These are phyloP conservation scores for Champsocephalus esox DNA, from an alignment of 2,797 vertebrate genomes.

Conservation along the genomic window DNA sequence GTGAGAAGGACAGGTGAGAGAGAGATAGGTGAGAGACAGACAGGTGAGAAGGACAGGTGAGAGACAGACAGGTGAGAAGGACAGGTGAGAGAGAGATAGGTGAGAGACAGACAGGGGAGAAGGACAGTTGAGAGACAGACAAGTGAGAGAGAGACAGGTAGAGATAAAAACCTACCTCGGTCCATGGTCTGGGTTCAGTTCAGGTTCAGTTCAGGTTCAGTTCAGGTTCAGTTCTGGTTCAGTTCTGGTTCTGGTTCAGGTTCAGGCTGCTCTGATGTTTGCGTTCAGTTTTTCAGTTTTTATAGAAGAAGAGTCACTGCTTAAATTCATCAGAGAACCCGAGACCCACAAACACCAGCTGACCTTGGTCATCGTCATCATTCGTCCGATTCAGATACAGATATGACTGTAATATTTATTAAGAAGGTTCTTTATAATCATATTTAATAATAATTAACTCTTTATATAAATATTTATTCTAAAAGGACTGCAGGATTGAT, in stretches of 20 bases:
- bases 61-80: background rate
- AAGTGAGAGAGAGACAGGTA: too few relatives aligned
- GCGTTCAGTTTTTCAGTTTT: slow-evolving; percentile 45
- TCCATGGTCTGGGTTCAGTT: slow-evolving; percentile 45
- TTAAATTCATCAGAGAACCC: slow-evolving; percentile 70
- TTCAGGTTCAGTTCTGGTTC: too few relatives aligned
- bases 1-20: too few relatives aligned
- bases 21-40: too few relatives aligned
- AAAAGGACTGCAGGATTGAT: too few relatives aligned
- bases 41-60: too few relatives aligned
- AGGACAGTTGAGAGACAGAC: background rate
- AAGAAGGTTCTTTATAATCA: too few relatives aligned
- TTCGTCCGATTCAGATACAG: background rate
- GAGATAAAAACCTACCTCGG: slow-evolving; percentile 42
- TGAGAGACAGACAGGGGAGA: slow-evolving; percentile 9
- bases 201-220: too few relatives aligned
- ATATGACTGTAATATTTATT: slow-evolving; percentile 16
- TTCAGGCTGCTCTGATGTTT: slow-evolving; percentile 14
- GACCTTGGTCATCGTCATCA: slow-evolving; percentile 12
- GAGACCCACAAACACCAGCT: slow-evolving; percentile 49
- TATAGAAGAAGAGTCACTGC: slow-evolving; percentile 60
- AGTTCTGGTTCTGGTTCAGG: background rate
- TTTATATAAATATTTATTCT: too few relatives aligned
- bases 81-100: slow-evolving; percentile 28
- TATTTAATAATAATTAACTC: too few relatives aligned